Base-by-base conservation (phyloP, 1,140 invertebrate genomes). In the Archivesica marissinica region DNA sequence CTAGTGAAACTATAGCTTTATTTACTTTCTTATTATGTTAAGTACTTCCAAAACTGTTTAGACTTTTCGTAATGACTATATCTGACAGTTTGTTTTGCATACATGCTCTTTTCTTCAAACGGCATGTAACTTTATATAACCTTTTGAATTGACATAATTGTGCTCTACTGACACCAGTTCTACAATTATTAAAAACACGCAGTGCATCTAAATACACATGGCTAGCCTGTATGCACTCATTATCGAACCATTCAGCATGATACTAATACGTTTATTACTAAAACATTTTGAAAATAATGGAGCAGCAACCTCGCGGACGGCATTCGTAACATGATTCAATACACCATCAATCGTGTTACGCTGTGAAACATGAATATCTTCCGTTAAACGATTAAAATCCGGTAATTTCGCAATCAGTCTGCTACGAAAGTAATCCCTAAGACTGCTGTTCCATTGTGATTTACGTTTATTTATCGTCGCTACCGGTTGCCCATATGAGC, bases 161-260 rank as follows among this genome's bases (percentile, higher is more conserved):
- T 39, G 28, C n/a, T 39, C 64, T 74, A 50, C 28, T 20, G 2
- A 11, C 9, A 23, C 50, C 20, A 13, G n/a, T 66, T 20, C 41
- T 76, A 50, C 44, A 33, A 39, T 17, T 80, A 54, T 74, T 17
- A 70, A 66, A 56, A 20, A 47, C 30, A 13, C 28, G 1, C 39
- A 25, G 66, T 44, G 44, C 68, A 56, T 23, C 47, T 17, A 54
- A 30, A 20, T 66, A 41, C n/a, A 54, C 66, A 35, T 28, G 38
- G 6, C 33, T 15, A 6, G 64, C 64, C 4, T n/a, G 28, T 7
- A 3, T 41, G 38, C 78, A 77, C 25, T 75, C 28, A 41, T 54
- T 81, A 56, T 78, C 74, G 66, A 68, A 83, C 41, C 81, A 39
- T 47, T n/a, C n/a, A 23, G 23, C 20, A 76, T 54, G 47, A 33